A percentile compares a stretch with the other conserved stretches of the same genome.
These are phyloP conservation scores for Campoletis raptor DNA, from an alignment of 2,888 invertebrate genomes.

Conservation along the genomic window DNA sequence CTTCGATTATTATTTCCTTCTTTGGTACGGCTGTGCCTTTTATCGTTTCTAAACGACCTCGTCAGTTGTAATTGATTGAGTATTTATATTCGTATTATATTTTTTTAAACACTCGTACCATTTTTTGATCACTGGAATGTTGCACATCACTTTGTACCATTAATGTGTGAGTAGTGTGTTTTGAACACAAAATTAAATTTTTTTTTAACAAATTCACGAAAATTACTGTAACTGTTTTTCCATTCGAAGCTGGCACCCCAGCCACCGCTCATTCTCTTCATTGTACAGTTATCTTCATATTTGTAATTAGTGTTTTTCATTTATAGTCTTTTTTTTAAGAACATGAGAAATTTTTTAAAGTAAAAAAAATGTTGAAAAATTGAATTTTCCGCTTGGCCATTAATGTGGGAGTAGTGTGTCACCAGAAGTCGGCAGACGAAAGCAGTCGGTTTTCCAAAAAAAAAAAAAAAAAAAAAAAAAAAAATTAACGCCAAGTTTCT, in stretches of 20 bases:
- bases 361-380: no score
- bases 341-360: no score
- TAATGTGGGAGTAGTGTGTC: not conserved
- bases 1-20: slow-evolving; percentile 25
- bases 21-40: slow-evolving; percentile 24
- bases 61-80: slow-evolving; percentile 22
- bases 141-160: not conserved
- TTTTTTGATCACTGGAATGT: not conserved
- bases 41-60: slow-evolving; percentile 26
- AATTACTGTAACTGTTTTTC: no score
- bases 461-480: not conserved
- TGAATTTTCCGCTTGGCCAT: no score
- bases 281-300: no score
- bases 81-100: slow-evolving; percentile 8
- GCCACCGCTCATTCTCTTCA: no score
- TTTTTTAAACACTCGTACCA: not conserved
- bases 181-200: not conserved
- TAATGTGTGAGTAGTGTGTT: not conserved
- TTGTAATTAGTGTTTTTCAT: no score
- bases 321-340: no score
- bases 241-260: no score
- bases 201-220: no score
- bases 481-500: not conserved
- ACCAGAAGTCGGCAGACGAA: not conserved
- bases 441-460: not conserved